A percentile compares a stretch with the other conserved stretches of the same genome.
phyloP scores from a whole-genome alignment of 2,888 invertebrate genomes.

The Macrosoma leucophasiata region DNA sequence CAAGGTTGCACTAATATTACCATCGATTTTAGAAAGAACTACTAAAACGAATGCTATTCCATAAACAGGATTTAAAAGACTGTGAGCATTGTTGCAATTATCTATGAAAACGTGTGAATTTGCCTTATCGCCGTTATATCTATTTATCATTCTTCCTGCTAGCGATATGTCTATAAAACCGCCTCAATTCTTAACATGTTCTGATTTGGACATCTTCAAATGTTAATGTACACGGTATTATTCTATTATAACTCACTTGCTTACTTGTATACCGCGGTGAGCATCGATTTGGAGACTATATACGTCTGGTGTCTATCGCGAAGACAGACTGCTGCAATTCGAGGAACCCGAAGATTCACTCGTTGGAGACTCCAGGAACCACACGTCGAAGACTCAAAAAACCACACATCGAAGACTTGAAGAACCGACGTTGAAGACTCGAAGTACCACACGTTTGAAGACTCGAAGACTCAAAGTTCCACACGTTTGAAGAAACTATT shows the following conservation, averaged over 20 bases:
- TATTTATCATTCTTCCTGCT: neutral
- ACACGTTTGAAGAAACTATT: too few relatives aligned
- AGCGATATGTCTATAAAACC: neutral
- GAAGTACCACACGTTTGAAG: too few relatives aligned
- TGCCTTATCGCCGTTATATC: conserved; percentile 3
- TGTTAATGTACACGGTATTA: neutral
- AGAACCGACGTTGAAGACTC: too few relatives aligned
- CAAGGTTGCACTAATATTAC: conserved; percentile 12
- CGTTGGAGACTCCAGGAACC: too few relatives aligned
- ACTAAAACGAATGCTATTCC: conserved; percentile 11
- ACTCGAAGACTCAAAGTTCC: too few relatives aligned
- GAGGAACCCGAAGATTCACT: too few relatives aligned
- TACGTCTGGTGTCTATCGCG: too few relatives aligned
- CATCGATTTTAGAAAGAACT: conserved; percentile 13
- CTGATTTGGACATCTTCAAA: neutral
- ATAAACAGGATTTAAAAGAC: conserved; percentile 10
- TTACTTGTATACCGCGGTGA: neutral
- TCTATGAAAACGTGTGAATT: conserved; percentile 11
- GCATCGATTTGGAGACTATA: too few relatives aligned
- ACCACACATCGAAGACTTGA: too few relatives aligned
- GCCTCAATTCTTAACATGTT: neutral
- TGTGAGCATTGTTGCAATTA: conserved; percentile 15
- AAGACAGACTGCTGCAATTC: too few relatives aligned
- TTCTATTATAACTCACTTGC: neutral
- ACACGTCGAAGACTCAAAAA: too few relatives aligned